A percentile compares a stretch with the other conserved stretches of the same genome.
Conservation (phyloP, 2,888 invertebrate species). For the Ernsta delagoae region DNA sequence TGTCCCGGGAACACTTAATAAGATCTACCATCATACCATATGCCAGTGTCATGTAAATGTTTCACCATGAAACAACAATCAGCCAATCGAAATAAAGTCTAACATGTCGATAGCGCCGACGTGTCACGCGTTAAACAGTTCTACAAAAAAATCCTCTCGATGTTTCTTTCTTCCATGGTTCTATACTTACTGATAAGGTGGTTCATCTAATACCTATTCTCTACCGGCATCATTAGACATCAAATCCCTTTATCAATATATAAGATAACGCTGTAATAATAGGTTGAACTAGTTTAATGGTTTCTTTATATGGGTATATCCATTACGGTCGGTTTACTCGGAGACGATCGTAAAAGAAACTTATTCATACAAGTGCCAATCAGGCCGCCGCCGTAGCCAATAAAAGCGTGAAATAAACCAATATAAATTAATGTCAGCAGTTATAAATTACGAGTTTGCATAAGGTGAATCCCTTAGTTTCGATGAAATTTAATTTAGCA, state of each 20-base stretch:
- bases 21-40: too few species aligned
- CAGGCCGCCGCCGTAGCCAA: constrained; percentile 49
- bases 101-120: too few species aligned
- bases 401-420: constrained; percentile 57
- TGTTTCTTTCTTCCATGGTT: too few species aligned
- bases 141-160: too few species aligned
- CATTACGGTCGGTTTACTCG: constrained; percentile 42
- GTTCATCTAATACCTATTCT: neutral
- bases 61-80: too few species aligned
- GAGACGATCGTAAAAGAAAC: constrained; percentile 52
- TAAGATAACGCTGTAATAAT: neutral
- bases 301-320: too few species aligned
- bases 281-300: constrained; percentile 4
- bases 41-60: too few species aligned
- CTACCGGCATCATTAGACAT: too few species aligned
- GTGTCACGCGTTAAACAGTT: too few species aligned
- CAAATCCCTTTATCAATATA: constrained; percentile 4
- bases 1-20: too few species aligned
- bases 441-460: constrained; percentile 55
- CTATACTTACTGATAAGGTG: too few species aligned
- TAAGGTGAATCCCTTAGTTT: constrained; percentile 52
- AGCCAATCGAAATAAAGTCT: too few species aligned
- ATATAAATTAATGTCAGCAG: constrained; percentile 58
- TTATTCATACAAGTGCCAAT: constrained; percentile 58
- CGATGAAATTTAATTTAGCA: constrained; percentile 65